Evolutionary conservation across 2,113 vertebrate genomes (phyloP).

Genomic region (Eurystomus gularis): DNA sequence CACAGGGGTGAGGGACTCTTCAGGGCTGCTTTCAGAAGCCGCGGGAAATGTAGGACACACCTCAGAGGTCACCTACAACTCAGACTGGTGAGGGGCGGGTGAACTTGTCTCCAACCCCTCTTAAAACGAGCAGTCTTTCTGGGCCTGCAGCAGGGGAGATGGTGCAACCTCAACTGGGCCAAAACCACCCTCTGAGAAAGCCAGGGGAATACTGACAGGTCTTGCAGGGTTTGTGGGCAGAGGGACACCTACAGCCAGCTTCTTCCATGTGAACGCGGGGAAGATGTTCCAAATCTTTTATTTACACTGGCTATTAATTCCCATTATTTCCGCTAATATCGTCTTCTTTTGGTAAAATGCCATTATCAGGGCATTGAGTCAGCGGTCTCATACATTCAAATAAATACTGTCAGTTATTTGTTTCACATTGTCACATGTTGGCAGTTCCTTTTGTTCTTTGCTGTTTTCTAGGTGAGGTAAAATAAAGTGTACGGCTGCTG

Average conservation of each 20-base stretch:
- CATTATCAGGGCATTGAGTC: background rate
- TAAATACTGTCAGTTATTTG: background rate
- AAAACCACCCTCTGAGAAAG: background rate
- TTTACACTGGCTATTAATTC: background rate
- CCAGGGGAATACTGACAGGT: background rate
- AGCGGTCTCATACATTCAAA: background rate
- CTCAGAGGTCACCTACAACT: background rate
- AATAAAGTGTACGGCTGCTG: background rate
- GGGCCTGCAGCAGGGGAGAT: too few species aligned
- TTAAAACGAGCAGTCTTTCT: background rate
- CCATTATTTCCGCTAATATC: background rate
- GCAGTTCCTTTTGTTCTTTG: background rate
- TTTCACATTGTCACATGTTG: background rate
- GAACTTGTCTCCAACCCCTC: background rate
- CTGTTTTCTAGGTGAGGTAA: background rate
- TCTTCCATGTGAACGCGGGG: accelerated
- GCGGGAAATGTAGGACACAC: background rate
- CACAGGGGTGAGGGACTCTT: accelerated
- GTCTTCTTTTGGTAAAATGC: background rate
- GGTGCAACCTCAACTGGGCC: background rate
- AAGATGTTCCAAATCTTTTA: accelerated
- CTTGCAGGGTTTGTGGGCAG: background rate
- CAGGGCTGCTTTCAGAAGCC: background rate
- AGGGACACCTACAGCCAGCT: background rate
- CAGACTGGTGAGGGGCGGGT: background rate